phyloP scores from a whole-genome alignment of 2,797 vertebrate species.

The Coregonus sp. region DNA sequence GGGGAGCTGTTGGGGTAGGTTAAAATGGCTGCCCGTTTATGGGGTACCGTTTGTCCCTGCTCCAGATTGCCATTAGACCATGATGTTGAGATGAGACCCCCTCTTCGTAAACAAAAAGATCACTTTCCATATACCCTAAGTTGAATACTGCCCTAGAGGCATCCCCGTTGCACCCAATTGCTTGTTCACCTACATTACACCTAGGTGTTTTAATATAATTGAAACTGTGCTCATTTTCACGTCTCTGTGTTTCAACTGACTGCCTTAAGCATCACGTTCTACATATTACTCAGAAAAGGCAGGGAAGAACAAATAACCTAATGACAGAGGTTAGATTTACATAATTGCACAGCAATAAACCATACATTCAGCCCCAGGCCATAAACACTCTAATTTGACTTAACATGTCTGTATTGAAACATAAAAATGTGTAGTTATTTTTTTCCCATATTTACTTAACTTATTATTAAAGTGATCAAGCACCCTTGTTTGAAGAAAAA shows the following conservation, averaged over 20 bases:
- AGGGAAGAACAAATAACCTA: neutral
- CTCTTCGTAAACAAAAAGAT: neutral
- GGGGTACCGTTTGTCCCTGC: constrained; percentile 9
- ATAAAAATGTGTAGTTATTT: neutral
- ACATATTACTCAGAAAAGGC: neutral
- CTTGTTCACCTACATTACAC: neutral
- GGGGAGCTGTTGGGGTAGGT: constrained; percentile 18
- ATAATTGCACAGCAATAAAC: constrained; percentile 11
- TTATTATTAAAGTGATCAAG: neutral
- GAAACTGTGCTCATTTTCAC: neutral
- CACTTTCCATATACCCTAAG: neutral
- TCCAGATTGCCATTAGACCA: constrained; percentile 3
- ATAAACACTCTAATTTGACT: neutral
- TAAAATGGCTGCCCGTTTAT: constrained; percentile 51
- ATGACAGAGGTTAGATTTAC: constrained; percentile 11
- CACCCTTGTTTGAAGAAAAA: neutral
- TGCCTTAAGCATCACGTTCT: neutral
- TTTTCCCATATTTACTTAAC: neutral
- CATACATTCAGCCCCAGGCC: neutral
- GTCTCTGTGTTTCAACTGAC: neutral
- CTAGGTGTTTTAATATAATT: neutral
- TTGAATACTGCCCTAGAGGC: neutral
- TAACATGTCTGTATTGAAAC: neutral
- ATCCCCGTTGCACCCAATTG: neutral
- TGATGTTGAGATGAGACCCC: neutral